These are phyloP conservation scores for Oceanodroma leucorhoa DNA, from an alignment of 2,797 vertebrate genomes.

Conservation along the genomic window DNA sequence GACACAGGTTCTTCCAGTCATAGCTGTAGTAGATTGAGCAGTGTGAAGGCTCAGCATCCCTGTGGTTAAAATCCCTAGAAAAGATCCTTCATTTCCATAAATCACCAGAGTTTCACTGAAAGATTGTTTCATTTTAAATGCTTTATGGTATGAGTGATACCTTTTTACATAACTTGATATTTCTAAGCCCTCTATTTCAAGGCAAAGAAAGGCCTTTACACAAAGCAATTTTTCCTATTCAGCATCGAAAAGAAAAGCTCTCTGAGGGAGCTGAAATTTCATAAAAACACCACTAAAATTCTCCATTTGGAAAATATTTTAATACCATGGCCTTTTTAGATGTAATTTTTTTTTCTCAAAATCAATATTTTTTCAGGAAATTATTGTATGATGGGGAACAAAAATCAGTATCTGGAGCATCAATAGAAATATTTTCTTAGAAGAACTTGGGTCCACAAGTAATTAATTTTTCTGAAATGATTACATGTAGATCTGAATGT, in stretches of 20 bases:
- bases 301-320: background rate
- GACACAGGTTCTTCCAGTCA: fast-evolving
- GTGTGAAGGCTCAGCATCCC: background rate
- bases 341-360: background rate
- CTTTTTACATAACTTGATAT: background rate
- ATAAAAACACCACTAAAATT: background rate
- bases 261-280: background rate
- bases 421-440: background rate
- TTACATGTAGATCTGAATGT: background rate
- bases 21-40: background rate
- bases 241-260: background rate
- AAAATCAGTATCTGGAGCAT: background rate
- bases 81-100: background rate
- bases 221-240: background rate
- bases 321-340: background rate
- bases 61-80: background rate
- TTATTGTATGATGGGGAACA: background rate
- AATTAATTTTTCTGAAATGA: background rate
- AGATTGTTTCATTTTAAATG: background rate
- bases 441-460: background rate
- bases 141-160: fast-evolving
- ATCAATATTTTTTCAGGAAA: background rate
- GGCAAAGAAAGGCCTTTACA: background rate
- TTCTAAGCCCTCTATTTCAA: background rate
- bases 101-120: background rate